Base-by-base conservation (phyloP, 1,140 invertebrate genomes). In the Caenorhabditis remanei region DNA sequence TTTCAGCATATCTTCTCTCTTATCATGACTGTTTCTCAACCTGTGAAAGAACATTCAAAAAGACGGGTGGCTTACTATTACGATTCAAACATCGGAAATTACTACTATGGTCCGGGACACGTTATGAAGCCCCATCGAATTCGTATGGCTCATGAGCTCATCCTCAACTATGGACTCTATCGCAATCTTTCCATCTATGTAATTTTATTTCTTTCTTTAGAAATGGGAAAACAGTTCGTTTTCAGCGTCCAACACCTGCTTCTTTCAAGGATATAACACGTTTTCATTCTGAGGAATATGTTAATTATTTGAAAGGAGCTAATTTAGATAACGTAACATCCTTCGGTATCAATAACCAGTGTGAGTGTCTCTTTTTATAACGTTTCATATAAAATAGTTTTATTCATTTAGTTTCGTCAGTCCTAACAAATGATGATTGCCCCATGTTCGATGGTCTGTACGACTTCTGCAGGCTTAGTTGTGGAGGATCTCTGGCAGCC, bases 101-200 rank as follows among this genome's bases (percentile, higher is more conserved):
- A 98, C 93, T 99, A 99, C 93, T 99, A 99, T 96, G 97, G 97
- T 1, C 97, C 99, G 94, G 97, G 97, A 24, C 98, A 99, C 95
- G 98, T 97, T 8, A 99, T 99, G 98, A 99, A 99, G 93, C 97
- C 97, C 11, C 97, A 99, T 93, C 95, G 98, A 88, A 89, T 99
- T 95, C 95, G 98, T 92, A 99, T 99, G 97, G 98, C 98, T 4
- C 97, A 99, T 93, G 99, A 99, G 95, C 95, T 99, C 87, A 95
- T 99, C 41, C 93, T 99, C 5, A 99, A 99, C 94, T 99, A 99
- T 96, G 97, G 97, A 67, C 94, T 99, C 11, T 99, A 99, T 93
- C 95, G 97, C 89, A 99, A 99, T 95, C 98, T 99, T 97, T 97
- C 99, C 94, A 97, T 98, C 91, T 98, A 98, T 95, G 97, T 98